Percentiles rank a stretch among this genome's conserved stretches.
Conservation (phyloP, 2,888 invertebrate genomes). For the Electrophaes corylata region DNA sequence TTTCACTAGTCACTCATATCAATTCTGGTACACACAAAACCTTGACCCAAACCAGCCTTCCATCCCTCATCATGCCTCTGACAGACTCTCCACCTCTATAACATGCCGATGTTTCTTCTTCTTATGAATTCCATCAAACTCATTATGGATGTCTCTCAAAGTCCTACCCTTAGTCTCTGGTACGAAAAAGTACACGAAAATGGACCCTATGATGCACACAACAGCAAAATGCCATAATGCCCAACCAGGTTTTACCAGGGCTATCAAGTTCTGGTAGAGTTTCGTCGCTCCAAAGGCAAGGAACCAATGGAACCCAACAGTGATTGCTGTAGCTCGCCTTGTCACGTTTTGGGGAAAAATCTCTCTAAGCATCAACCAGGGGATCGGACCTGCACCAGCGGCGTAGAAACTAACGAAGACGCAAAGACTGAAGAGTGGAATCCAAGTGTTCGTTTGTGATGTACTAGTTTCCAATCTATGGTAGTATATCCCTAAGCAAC, state of each 20-base stretch:
- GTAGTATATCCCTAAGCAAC: constrained; percentile 77
- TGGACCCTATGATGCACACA: constrained; percentile 82
- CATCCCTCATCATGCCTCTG: constrained; percentile 50
- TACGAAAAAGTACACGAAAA: constrained; percentile 87
- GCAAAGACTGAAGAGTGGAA: constrained; percentile 84
- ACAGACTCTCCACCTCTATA: constrained; percentile 72
- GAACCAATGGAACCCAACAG: constrained; percentile 88
- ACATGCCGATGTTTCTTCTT: constrained; percentile 73
- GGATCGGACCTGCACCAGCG: constrained; percentile 88
- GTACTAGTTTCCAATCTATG: constrained; percentile 60
- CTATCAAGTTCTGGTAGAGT: constrained; percentile 85
- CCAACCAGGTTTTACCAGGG: constrained; percentile 82
- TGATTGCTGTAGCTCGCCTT: constrained; percentile 87
- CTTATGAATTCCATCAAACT: constrained; percentile 76
- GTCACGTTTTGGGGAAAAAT: constrained; percentile 86
- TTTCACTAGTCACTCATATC: not conserved
- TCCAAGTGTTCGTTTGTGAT: constrained; percentile 65
- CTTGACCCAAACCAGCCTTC: constrained; percentile 36
- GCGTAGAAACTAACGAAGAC: constrained; percentile 86
- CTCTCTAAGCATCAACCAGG: constrained; percentile 89
- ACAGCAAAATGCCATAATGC: constrained; percentile 88
- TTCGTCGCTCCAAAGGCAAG: constrained; percentile 87
- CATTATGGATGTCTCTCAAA: constrained; percentile 81
- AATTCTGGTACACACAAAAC: constrained; percentile 4
- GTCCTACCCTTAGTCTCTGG: constrained; percentile 88